Percentiles rank a stretch among this genome's conserved stretches.
Conservation (phyloP, 2,113 vertebrate genomes). For the Platysteira castanea region DNA sequence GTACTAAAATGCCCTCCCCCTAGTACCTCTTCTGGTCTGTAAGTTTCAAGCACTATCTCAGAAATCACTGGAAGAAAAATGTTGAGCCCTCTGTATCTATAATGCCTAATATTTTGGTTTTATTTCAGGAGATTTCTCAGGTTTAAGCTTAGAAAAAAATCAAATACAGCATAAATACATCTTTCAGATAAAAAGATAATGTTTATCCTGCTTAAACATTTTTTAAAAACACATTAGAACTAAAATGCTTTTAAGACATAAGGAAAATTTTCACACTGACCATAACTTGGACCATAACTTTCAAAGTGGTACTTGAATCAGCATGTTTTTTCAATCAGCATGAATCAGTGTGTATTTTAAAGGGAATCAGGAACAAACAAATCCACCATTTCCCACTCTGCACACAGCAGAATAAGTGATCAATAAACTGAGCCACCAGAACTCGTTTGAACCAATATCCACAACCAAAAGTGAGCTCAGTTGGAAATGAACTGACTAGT, state of each 20-base stretch:
- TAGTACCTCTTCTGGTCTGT: neutral
- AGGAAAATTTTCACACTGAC: neutral
- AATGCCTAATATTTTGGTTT: neutral
- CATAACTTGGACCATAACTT: neutral
- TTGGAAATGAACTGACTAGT: neutral
- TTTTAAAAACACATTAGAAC: neutral
- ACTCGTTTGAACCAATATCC: neutral
- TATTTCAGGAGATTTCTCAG: neutral
- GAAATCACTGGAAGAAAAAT: neutral
- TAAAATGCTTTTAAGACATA: neutral
- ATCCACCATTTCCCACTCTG: neutral
- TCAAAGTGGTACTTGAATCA: neutral
- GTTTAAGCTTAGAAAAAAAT: neutral
- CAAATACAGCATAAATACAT: neutral
- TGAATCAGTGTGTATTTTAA: neutral
- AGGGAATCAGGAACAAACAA: neutral
- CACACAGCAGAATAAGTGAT: neutral
- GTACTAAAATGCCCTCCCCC: neutral
- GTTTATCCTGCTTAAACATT: neutral
- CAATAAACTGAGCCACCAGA: neutral
- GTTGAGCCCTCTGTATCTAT: neutral
- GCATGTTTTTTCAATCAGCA: neutral
- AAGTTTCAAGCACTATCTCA: neutral
- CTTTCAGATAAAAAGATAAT: neutral
- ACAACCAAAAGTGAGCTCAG: neutral